phyloP scores from a whole-genome alignment of 2,888 invertebrate genomes.

The Pachycephus smyrnensis region DNA sequence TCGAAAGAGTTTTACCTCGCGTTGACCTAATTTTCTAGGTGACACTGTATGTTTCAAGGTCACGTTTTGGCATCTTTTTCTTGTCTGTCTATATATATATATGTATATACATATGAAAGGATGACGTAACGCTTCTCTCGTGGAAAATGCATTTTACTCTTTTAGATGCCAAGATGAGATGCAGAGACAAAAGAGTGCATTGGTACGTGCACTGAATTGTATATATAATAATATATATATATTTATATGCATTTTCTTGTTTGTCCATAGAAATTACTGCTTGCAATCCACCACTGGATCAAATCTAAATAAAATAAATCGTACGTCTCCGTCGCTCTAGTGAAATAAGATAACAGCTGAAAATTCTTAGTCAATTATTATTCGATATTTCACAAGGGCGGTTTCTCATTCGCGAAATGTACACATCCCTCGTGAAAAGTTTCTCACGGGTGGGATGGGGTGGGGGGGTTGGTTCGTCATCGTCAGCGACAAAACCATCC shows the following conservation, averaged over 20 bases:
- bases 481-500: neutral
- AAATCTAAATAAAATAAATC: neutral
- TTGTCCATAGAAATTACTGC: neutral
- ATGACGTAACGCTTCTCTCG: neutral
- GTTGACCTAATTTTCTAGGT: neutral
- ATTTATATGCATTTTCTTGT: neutral
- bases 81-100: neutral
- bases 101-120: no score
- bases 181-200: neutral
- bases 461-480: neutral
- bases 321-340: neutral
- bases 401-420: neutral
- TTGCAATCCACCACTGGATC: neutral
- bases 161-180: neutral
- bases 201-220: neutral
- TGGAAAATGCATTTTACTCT: neutral
- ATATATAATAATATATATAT: neutral
- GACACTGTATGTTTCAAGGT: neutral
- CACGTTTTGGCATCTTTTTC: neutral
- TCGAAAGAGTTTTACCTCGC: neutral
- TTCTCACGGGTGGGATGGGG: no score
- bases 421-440: neutral
- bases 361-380: neutral
- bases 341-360: neutral
- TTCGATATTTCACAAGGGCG: neutral